Evolutionary conservation across 2,113 vertebrate genomes (phyloP).

Genomic region (Eudyptes chrysolophus): DNA sequence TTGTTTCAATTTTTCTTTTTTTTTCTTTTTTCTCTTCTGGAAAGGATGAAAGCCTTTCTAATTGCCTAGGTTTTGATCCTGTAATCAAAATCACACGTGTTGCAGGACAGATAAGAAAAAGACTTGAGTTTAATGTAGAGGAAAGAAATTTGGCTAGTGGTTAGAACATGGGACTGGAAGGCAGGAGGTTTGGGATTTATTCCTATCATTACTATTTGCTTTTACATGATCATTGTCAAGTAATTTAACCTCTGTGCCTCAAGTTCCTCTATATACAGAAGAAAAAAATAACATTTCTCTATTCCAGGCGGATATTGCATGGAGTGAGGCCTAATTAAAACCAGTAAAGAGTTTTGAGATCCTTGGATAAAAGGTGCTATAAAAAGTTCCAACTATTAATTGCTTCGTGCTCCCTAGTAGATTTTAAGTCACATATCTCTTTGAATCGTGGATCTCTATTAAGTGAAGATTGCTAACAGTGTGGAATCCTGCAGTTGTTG

Average conservation of each 20-base stretch:
- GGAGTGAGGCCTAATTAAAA: slow-evolving; percentile 25
- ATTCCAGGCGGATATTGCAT: background rate
- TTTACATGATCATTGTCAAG: background rate
- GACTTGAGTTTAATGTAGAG: background rate
- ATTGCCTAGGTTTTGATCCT: background rate
- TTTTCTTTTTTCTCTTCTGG: background rate
- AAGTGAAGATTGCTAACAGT: background rate
- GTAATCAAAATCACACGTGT: background rate
- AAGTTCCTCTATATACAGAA: background rate
- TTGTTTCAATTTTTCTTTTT: background rate
- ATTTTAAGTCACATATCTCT: slow-evolving; percentile 14
- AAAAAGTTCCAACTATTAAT: slow-evolving; percentile 47
- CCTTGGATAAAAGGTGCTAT: slow-evolving; percentile 35
- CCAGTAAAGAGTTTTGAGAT: slow-evolving; percentile 16
- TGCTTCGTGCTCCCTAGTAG: background rate
- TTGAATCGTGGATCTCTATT: slow-evolving; percentile 12
- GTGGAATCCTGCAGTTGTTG: background rate
- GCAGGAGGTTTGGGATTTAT: background rate
- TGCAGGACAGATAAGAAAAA: background rate
- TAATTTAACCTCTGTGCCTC: background rate
- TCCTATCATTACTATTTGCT: background rate
- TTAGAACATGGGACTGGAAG: background rate
- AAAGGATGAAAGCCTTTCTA: background rate
- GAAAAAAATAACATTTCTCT: background rate
- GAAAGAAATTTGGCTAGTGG: background rate